Conservation (phyloP, 2,797 vertebrate species). For the Lacerta agilis region DNA sequence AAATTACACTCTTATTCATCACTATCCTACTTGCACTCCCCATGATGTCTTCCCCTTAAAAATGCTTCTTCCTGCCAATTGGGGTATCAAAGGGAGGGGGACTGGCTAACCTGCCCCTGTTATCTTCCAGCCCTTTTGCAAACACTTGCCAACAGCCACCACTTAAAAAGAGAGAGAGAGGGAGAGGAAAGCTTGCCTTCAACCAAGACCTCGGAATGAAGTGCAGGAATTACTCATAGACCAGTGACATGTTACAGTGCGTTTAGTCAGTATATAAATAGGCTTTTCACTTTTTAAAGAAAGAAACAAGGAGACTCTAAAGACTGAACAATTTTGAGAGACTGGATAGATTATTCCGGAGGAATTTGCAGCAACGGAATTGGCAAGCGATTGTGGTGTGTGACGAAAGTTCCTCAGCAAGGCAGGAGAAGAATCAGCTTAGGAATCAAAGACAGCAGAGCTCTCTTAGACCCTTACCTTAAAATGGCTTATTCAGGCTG, state of each 20-base stretch:
- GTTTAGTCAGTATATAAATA: slow-evolving; percentile 14
- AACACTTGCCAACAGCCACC: slow-evolving; percentile 23
- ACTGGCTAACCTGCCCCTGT: slow-evolving; percentile 13
- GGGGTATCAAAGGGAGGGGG: not conserved
- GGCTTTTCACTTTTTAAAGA: not conserved
- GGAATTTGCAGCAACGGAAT: slow-evolving; percentile 24
- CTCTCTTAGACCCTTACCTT: not conserved
- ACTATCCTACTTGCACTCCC: slow-evolving; percentile 21
- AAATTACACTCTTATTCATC: not conserved
- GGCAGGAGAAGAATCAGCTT: not conserved
- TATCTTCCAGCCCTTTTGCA: not conserved
- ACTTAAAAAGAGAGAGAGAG: slow-evolving; percentile 18
- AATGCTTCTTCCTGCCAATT: slow-evolving; percentile 48
- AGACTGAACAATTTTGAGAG: slow-evolving; percentile 15
- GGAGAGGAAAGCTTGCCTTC: slow-evolving; percentile 14
- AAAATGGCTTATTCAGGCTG: too few relatives aligned
- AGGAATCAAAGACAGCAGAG: not conserved
- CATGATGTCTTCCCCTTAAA: slow-evolving; percentile 44
- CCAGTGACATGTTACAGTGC: slow-evolving; percentile 29
- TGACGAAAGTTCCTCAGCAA: not conserved
- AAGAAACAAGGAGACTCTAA: not conserved
- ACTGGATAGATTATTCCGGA: not conserved
- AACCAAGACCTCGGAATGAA: slow-evolving; percentile 4
- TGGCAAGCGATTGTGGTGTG: slow-evolving; percentile 5
- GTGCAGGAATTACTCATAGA: slow-evolving; percentile 13